These are phyloP conservation scores for Cardiocondyla obscurior DNA, from an alignment of 1,140 invertebrate species.

Conservation along the genomic window DNA sequence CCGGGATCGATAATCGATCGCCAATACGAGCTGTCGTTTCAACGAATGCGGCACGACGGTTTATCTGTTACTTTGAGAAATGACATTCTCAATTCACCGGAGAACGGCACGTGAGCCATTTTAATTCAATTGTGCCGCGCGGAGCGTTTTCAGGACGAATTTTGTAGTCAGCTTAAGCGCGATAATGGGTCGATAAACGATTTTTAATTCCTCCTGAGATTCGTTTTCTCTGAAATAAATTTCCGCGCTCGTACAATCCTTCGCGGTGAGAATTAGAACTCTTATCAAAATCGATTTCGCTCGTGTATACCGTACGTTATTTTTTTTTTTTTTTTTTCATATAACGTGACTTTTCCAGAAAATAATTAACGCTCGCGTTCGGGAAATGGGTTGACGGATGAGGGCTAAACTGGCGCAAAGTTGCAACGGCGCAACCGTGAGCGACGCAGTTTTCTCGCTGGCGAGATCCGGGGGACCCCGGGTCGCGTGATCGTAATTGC, in stretches of 20 bases:
- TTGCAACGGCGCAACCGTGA: constrained; percentile 15
- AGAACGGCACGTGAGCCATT: not conserved
- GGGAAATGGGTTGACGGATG: constrained; percentile 47
- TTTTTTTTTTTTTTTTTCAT: not conserved
- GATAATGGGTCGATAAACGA: constrained; percentile 7
- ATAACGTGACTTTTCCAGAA: constrained; percentile 51
- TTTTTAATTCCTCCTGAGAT: not conserved
- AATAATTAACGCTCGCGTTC: constrained; percentile 50
- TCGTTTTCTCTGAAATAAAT: not conserved
- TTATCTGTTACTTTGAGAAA: constrained; percentile 22
- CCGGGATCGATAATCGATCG: constrained; percentile 45
- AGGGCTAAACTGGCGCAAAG: constrained; percentile 40
- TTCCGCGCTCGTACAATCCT: not conserved
- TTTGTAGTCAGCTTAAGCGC: not conserved
- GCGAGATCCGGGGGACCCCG: constrained; percentile 13
- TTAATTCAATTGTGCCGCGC: not conserved
- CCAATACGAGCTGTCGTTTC: not conserved
- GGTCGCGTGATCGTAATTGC: constrained; percentile 52
- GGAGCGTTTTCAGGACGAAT: not conserved
- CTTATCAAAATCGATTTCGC: not conserved
- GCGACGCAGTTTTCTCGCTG: constrained; percentile 35
- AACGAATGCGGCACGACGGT: constrained; percentile 16
- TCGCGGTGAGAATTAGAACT: not conserved
- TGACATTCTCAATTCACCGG: not conserved
- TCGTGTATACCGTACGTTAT: not conserved